Percentiles rank a stretch among this genome's conserved stretches.
Evolutionary conservation across 2,113 vertebrate species (phyloP).

Genomic region (Benitochromis conjunctus): DNA sequence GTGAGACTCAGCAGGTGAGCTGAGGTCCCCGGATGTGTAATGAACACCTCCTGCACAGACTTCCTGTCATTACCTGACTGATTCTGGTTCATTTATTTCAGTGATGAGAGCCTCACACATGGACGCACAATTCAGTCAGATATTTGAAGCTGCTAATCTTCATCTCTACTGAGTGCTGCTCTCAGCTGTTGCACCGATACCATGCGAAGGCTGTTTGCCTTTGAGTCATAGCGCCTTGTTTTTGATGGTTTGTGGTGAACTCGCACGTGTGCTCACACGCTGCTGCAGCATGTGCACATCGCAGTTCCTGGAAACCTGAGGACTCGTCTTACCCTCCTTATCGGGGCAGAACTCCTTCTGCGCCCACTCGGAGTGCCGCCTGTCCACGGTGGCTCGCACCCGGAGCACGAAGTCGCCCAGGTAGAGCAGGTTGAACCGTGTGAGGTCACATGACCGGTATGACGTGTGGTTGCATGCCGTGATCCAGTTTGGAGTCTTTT

Average conservation of each 20-base stretch:
- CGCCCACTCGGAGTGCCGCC: constrained; percentile 36
- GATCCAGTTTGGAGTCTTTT: neutral
- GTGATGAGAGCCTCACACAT: neutral
- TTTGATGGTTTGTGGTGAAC: neutral
- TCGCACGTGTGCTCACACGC: neutral
- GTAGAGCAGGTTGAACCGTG: constrained; percentile 4
- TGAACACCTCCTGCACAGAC: neutral
- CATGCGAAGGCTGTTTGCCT: fast-evolving
- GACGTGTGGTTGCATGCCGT: neutral
- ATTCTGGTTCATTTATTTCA: neutral
- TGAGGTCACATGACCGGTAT: constrained; percentile 50
- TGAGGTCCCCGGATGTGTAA: neutral
- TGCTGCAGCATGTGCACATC: fast-evolving
- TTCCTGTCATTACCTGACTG: neutral
- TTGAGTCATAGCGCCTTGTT: too few species aligned
- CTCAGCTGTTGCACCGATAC: fast-evolving
- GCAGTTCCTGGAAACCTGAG: fast-evolving
- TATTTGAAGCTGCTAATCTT: neutral
- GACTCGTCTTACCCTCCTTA: constrained; percentile 50
- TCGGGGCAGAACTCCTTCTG: constrained; percentile 54
- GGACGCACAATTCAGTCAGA: neutral
- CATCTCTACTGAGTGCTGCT: neutral
- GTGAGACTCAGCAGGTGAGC: too few species aligned
- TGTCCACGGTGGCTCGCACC: constrained; percentile 13
- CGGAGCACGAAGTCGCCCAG: constrained; percentile 32